A percentile compares a stretch with the other conserved stretches of the same genome.
These are phyloP conservation scores for Drosophila teissieri DNA, from an alignment of 1,140 invertebrate genomes.

Conservation along the genomic window DNA sequence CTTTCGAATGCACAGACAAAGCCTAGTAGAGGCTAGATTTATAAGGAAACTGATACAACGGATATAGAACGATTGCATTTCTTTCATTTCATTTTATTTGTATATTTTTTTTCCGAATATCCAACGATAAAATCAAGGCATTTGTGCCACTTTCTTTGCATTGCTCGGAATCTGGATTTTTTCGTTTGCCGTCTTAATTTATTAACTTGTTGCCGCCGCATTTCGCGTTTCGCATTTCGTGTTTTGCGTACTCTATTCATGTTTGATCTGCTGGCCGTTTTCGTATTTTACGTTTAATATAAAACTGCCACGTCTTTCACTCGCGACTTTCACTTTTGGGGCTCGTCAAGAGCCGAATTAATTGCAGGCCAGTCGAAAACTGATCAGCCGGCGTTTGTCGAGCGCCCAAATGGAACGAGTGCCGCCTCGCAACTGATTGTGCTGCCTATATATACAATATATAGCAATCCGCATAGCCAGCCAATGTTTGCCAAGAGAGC, in stretches of 20 bases:
- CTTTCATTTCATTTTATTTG: constrained; percentile 1
- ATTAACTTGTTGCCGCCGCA: constrained; percentile 59
- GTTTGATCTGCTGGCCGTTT: constrained; percentile 41
- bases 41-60: constrained; percentile 48
- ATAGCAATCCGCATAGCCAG: no score
- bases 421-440: constrained; percentile 45
- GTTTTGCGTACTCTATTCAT: constrained; percentile 74
- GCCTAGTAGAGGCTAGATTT: constrained; percentile 85
- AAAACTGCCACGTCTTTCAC: constrained; percentile 67
- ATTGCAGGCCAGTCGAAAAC: constrained; percentile 66
- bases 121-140: constrained; percentile 24
- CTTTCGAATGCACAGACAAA: constrained; percentile 83
- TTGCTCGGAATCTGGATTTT: constrained; percentile 35
- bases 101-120: constrained; percentile 4
- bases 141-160: constrained; percentile 68
- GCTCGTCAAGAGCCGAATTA: constrained; percentile 65
- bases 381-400: constrained; percentile 35
- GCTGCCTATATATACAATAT: background rate
- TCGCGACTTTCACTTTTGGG: constrained; percentile 76
- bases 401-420: constrained; percentile 45
- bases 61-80: background rate
- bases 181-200: constrained; percentile 59
- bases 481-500: constrained; percentile 2
- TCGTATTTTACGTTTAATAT: constrained; percentile 34
- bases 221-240: constrained; percentile 48